These are phyloP conservation scores for Oscheius onirici DNA, from an alignment of 2,888 invertebrate genomes.

Conservation along the genomic window DNA sequence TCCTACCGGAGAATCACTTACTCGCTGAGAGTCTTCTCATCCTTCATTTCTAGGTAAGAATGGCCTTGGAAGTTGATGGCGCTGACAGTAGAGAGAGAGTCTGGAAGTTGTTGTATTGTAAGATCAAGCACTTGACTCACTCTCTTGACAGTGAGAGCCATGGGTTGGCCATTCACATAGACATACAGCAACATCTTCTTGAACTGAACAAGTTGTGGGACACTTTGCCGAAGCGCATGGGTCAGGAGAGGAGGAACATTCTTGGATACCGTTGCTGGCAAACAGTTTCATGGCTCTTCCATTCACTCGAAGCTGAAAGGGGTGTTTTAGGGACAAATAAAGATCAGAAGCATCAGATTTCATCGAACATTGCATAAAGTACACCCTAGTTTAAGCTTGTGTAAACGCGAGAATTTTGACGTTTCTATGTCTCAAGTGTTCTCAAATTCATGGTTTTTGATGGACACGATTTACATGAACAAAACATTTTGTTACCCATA, in stretches of 20 bases:
- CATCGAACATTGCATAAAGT: no score
- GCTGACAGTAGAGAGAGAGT: slow-evolving; percentile 26
- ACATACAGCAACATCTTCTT: slow-evolving; percentile 42
- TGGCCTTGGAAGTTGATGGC: slow-evolving; percentile 50
- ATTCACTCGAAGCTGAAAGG: slow-evolving; percentile 48
- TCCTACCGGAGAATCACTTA: slow-evolving; percentile 37
- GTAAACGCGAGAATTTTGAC: no score
- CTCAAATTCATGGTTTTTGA: no score
- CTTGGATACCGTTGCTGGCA: slow-evolving; percentile 36
- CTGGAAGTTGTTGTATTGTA: neutral
- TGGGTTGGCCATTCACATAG: slow-evolving; percentile 48
- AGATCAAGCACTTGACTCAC: slow-evolving; percentile 3
- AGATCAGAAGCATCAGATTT: no score
- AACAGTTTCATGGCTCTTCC: slow-evolving; percentile 36
- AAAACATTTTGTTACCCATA: no score
- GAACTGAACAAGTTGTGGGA: slow-evolving; percentile 43
- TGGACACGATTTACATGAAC: no score
- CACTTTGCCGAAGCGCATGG: slow-evolving; percentile 48
- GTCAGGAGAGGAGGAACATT: slow-evolving; percentile 44
- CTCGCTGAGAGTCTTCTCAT: slow-evolving; percentile 53
- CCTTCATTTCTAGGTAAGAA: slow-evolving; percentile 48
- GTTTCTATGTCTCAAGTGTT: no score
- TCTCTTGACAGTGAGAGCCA: slow-evolving; percentile 31
- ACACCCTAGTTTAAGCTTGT: no score
- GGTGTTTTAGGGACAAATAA: no score